Percentiles rank a stretch among this genome's conserved stretches.
phyloP scores from a whole-genome alignment of 2,797 vertebrate species.

The Sebastes itinus region DNA sequence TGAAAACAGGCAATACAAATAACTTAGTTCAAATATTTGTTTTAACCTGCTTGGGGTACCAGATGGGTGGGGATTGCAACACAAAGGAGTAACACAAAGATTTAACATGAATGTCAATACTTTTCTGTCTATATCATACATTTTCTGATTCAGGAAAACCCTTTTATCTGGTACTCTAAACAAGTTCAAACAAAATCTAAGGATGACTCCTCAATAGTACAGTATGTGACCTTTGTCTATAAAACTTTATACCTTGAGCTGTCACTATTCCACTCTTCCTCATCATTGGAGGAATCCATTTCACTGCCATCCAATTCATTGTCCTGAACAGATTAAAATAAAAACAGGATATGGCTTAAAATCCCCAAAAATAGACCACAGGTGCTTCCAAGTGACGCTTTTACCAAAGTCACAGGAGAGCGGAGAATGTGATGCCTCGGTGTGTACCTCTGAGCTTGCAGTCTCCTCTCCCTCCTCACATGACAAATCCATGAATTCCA shows the following conservation, averaged over 20 bases:
- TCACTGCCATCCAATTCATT: constrained; percentile 83
- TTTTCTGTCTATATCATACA: not conserved
- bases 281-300: constrained; percentile 85
- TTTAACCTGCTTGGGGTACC: constrained; percentile 25
- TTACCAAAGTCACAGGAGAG: not conserved
- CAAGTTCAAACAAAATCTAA: constrained; percentile 11
- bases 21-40: not conserved
- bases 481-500: constrained; percentile 83
- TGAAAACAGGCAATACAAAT: not conserved
- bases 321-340: constrained; percentile 65
- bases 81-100: not conserved
- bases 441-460: constrained; percentile 80
- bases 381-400: not conserved
- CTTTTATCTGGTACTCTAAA: constrained; percentile 11
- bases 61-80: not conserved
- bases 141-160: not conserved
- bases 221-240: not conserved
- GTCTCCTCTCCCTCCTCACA: constrained; percentile 91
- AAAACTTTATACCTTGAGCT: constrained; percentile 86
- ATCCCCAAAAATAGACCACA: not conserved
- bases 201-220: not conserved
- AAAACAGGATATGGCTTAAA: not conserved
- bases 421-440: constrained; percentile 36
- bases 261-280: constrained; percentile 95
- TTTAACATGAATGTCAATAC: not conserved